Evolutionary conservation across 2,113 vertebrate species (phyloP).

Genomic region (Cebidichthys violaceus): DNA sequence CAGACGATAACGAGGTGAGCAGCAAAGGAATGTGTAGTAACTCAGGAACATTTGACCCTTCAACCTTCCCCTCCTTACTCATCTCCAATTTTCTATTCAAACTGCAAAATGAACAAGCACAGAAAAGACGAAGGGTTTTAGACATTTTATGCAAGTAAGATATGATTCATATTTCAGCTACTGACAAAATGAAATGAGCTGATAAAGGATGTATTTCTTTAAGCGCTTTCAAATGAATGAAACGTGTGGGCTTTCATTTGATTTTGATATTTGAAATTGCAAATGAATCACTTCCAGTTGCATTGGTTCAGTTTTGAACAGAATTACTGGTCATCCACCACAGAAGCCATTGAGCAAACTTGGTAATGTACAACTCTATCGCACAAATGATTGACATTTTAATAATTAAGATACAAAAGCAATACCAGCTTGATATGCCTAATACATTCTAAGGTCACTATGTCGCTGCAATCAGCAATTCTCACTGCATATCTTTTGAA

Average conservation of each 20-base stretch:
- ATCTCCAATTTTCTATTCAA: neutral
- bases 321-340: neutral
- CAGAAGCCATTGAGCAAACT: neutral
- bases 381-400: neutral
- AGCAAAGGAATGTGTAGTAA: neutral
- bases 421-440: neutral
- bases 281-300: conserved; percentile 13
- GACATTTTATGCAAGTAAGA: neutral
- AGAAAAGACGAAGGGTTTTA: neutral
- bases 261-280: conserved; percentile 11
- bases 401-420: neutral
- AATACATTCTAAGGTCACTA: neutral
- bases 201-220: neutral
- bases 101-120: neutral
- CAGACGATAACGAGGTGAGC: neutral
- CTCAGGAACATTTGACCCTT: neutral
- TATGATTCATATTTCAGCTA: neutral
- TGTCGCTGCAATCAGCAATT: neutral
- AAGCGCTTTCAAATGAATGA: neutral
- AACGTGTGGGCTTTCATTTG: neutral
- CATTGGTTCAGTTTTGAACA: neutral
- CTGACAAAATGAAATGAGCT: neutral
- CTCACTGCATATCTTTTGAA: neutral
- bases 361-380: neutral
- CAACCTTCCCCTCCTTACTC: neutral